Evolutionary conservation across 2,113 vertebrate species (phyloP).

Genomic region (Clupea harengus): DNA sequence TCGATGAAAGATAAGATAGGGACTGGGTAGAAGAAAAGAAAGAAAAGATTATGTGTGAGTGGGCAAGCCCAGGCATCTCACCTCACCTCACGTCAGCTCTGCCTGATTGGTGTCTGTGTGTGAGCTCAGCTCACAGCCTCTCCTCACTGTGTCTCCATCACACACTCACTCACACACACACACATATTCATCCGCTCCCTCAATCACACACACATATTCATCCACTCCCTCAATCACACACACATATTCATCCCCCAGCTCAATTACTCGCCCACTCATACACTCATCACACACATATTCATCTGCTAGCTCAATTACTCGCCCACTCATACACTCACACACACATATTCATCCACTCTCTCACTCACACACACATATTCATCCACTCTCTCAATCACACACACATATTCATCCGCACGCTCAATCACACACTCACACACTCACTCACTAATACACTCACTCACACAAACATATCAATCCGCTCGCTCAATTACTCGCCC

Average conservation of each 20-base stretch:
- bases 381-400: too few species aligned
- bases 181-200: neutral
- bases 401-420: too few species aligned
- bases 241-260: neutral
- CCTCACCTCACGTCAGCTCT: neutral
- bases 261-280: neutral
- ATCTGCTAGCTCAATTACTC: too few species aligned
- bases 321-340: neutral
- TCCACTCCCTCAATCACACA: neutral
- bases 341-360: neutral
- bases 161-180: neutral
- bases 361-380: neutral
- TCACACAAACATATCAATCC: too few species aligned
- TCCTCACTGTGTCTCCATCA: neutral
- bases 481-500: too few species aligned
- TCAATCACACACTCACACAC: too few species aligned
- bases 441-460: too few species aligned
- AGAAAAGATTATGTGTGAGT: conserved; percentile 47
- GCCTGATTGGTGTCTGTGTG: conserved; percentile 7
- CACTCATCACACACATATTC: neutral
- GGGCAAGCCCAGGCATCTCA: conserved; percentile 72
- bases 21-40: conserved; percentile 59
- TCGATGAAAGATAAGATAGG: conserved; percentile 14
- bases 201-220: neutral
- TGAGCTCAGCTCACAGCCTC: neutral